Conservation (phyloP, 2,113 vertebrate genomes). For the Chionis minor region DNA sequence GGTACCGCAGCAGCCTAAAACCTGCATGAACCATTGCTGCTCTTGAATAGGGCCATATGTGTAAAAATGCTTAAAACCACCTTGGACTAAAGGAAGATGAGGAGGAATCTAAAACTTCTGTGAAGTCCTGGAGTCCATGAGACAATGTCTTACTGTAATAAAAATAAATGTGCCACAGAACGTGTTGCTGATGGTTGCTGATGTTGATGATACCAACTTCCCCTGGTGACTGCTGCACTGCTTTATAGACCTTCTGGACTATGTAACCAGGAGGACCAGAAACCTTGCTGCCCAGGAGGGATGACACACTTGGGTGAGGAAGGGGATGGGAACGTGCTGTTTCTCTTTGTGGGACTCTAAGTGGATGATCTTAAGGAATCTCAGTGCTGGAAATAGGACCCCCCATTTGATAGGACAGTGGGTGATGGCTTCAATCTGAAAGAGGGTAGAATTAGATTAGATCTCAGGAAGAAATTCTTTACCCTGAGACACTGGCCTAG, state of each 20-base stretch:
- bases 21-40: not conserved
- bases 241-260: not conserved
- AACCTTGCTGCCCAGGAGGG: not conserved
- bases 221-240: not conserved
- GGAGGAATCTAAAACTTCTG: not conserved
- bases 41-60: not conserved
- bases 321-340: not conserved
- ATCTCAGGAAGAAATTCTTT: not conserved
- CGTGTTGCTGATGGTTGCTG: fast-evolving
- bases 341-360: not conserved
- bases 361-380: not conserved
- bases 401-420: not conserved
- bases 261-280: not conserved
- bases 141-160: too few species aligned
- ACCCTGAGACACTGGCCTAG: not conserved
- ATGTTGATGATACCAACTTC: not conserved
- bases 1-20: not conserved
- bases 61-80: not conserved
- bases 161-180: not conserved
- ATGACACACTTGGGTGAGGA: not conserved
- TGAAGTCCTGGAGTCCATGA: not conserved
- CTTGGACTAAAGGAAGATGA: not conserved
- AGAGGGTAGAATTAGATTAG: not conserved
- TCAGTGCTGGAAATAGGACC: not conserved
- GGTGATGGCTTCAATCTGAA: not conserved